Conservation (phyloP, 2,888 invertebrate genomes). For the Andrena dorsata region DNA sequence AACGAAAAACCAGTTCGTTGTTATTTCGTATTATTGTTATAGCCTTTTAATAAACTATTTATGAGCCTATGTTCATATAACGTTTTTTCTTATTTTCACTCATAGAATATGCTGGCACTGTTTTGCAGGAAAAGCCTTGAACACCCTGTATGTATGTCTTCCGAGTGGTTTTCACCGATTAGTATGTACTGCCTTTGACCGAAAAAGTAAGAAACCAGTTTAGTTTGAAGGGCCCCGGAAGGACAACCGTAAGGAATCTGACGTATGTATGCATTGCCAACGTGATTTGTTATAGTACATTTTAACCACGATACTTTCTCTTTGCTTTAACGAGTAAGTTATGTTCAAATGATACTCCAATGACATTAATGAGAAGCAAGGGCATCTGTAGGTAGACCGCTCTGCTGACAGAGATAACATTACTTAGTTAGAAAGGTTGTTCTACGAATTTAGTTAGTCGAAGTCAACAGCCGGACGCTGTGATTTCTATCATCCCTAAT, state of each 20-base stretch:
- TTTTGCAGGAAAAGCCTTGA: no score
- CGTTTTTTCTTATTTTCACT: no score
- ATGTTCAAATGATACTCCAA: conserved; percentile 22
- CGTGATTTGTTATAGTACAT: conserved; percentile 4
- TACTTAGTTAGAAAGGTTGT: conserved; percentile 16
- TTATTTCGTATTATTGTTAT: no score
- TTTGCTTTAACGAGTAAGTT: conserved; percentile 40
- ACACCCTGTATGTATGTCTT: no score
- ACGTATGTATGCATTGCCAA: conserved; percentile 34
- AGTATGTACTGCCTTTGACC: background rate
- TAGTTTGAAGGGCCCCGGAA: conserved; percentile 28
- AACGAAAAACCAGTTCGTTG: no score
- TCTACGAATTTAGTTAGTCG: conserved; percentile 16
- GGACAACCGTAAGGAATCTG: conserved; percentile 63
- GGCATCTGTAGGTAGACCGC: background rate
- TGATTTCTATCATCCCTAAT: background rate
- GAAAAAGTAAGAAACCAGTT: conserved; percentile 1
- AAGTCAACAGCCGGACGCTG: background rate
- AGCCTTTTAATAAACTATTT: no score
- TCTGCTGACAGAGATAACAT: conserved; percentile 27
- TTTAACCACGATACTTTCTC: conserved; percentile 53
- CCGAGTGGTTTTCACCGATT: conserved; percentile 14
- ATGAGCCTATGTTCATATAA: no score
- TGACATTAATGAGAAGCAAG: conserved; percentile 21
- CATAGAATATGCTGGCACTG: no score